Evolutionary conservation across 2,888 invertebrate species (phyloP).

Genomic region (Troides oblongomaculatus): DNA sequence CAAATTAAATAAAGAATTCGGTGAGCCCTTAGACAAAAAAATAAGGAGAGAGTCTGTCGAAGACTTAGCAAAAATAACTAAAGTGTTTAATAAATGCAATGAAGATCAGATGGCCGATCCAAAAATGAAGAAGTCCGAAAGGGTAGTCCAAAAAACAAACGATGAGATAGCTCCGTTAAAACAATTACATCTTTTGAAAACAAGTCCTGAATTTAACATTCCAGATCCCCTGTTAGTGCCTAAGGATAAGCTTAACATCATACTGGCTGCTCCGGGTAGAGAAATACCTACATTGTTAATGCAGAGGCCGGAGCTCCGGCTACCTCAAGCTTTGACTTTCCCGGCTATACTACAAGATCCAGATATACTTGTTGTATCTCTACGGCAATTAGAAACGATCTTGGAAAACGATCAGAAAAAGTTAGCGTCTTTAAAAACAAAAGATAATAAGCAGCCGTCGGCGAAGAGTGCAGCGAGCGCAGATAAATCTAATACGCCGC

Average conservation of each 20-base stretch:
- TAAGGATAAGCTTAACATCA: constrained; percentile 85
- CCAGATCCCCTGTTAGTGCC: constrained; percentile 91
- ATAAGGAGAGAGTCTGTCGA: constrained; percentile 60
- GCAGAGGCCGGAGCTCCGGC: constrained; percentile 85
- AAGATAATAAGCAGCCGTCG: constrained; percentile 45
- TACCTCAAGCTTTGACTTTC: constrained; percentile 86
- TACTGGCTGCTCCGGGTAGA: constrained; percentile 85
- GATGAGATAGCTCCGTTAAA: constrained; percentile 83
- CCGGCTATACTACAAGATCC: constrained; percentile 88
- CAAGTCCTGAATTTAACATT: constrained; percentile 84
- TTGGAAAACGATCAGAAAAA: constrained; percentile 73
- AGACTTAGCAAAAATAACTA: constrained; percentile 62
- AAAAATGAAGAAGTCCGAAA: constrained; percentile 53
- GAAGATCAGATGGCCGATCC: constrained; percentile 45
- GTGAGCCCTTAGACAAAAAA: constrained; percentile 72
- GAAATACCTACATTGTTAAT: constrained; percentile 88
- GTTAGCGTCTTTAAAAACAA: constrained; percentile 40
- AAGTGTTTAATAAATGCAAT: constrained; percentile 60
- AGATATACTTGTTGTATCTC: constrained; percentile 87
- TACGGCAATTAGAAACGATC: constrained; percentile 85
- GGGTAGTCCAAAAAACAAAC: constrained; percentile 45
- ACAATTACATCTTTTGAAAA: constrained; percentile 85
- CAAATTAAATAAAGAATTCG: constrained; percentile 75
- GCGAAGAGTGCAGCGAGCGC: constrained; percentile 41
- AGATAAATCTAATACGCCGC: constrained; percentile 44